Conservation (phyloP, 1,140 invertebrate species). For the Drosophila bocki region DNA sequence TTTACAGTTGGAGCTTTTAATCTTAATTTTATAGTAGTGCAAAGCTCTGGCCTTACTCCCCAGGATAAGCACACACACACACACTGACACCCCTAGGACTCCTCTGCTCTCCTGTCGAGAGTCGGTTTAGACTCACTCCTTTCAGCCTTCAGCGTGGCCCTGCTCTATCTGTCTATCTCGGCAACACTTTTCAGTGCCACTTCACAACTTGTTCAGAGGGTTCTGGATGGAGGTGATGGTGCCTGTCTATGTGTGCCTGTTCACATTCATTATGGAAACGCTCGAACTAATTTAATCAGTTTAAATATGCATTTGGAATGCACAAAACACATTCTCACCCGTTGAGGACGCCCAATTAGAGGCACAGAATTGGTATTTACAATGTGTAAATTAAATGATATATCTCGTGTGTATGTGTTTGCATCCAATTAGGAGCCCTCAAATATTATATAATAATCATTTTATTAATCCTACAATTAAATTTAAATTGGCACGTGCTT, state of each 20-base stretch:
- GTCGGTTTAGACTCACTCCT: conserved; percentile 6
- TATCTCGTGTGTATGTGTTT: conserved; percentile 12
- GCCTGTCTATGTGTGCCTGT: conserved; percentile 15
- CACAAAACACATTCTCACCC: conserved; percentile 9
- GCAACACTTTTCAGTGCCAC: conserved; percentile 64
- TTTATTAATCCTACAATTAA: conserved; percentile 38
- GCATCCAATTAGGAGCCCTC: conserved; percentile 38
- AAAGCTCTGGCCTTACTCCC: conserved; percentile 31
- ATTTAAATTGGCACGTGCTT: conserved; percentile 16
- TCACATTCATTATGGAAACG: conserved; percentile 36
- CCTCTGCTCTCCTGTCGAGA: conserved; percentile 21
- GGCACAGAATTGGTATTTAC: conserved; percentile 54
- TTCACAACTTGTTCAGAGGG: conserved; percentile 38
- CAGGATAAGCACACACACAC: conserved; percentile 27
- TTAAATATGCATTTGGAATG: conserved; percentile 59
- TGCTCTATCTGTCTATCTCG: conserved; percentile 36
- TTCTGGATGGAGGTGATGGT: conserved; percentile 7
- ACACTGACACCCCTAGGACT: not conserved
- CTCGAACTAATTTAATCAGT: conserved; percentile 69
- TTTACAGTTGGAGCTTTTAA: conserved; percentile 70
- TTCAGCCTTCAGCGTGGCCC: not conserved
- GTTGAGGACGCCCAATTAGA: conserved; percentile 46
- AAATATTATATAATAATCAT: conserved; percentile 42
- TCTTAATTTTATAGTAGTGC: conserved; percentile 79
- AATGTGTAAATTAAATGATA: conserved; percentile 58